A percentile compares a stretch with the other conserved stretches of the same genome.
phyloP scores from a whole-genome alignment of 2,113 vertebrate genomes.

The Prolemur simus region DNA sequence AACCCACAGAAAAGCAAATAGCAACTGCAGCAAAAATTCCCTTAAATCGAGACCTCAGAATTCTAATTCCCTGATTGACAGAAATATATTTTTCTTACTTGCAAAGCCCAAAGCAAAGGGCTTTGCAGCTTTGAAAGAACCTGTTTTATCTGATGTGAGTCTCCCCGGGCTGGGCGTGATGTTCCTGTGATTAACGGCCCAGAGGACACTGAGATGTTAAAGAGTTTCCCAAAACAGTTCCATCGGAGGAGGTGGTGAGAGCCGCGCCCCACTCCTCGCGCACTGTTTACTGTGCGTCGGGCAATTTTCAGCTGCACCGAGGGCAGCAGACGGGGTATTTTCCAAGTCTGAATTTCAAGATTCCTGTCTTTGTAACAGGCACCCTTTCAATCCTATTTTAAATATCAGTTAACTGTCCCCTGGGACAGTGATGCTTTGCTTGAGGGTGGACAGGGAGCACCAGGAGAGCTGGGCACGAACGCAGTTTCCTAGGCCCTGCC shows the following conservation, averaged over 20 bases:
- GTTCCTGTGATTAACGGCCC: not conserved
- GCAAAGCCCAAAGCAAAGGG: not conserved
- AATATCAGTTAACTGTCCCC: not conserved
- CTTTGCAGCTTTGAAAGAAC: not conserved
- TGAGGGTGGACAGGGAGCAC: not conserved
- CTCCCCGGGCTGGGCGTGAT: rapidly evolving
- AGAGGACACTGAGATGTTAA: not conserved
- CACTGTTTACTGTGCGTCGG: not conserved
- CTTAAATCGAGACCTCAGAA: not conserved
- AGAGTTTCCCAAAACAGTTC: not conserved
- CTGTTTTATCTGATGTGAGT: not conserved
- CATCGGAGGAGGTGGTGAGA: not conserved
- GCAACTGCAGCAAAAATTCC: not conserved
- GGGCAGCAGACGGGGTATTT: not conserved
- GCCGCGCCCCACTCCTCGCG: not conserved
- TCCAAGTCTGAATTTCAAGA: not conserved
- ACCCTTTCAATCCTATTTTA: not conserved
- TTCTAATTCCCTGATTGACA: not conserved
- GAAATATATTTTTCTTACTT: not conserved
- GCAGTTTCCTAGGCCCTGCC: not conserved
- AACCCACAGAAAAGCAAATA: not conserved
- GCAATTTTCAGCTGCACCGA: not conserved
- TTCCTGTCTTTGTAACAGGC: not conserved
- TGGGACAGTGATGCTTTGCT: not conserved
- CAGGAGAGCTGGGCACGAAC: not conserved